Conservation (phyloP, 2,797 vertebrate species). For the Bovichtus diacanthus region DNA sequence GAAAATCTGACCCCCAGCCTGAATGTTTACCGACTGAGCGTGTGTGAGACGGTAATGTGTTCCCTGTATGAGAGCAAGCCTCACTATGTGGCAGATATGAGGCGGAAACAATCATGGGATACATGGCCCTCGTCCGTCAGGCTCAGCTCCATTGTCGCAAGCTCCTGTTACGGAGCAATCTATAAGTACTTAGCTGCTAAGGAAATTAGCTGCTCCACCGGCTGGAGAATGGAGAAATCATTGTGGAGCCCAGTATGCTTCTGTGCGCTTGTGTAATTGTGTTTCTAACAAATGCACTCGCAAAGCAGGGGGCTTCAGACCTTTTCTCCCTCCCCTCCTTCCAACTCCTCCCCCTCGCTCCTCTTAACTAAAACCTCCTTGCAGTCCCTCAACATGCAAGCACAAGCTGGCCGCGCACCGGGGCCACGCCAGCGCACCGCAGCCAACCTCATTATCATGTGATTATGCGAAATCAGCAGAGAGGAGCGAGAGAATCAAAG, state of each 20-base stretch:
- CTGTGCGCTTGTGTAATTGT: conserved; percentile 82
- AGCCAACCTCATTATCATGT: conserved; percentile 76
- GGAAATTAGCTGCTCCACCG: conserved; percentile 83
- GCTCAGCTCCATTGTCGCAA: conserved; percentile 36
- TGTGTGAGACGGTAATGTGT: conserved; percentile 20
- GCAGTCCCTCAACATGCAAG: conserved; percentile 38
- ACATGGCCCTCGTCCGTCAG: conserved; percentile 56
- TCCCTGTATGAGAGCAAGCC: conserved; percentile 33
- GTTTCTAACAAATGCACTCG: conserved; percentile 81
- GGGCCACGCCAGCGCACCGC: conserved; percentile 48
- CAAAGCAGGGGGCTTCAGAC: conserved; percentile 64
- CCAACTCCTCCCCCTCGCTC: conserved; percentile 36
- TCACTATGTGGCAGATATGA: conserved; percentile 53
- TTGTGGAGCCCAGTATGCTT: conserved; percentile 76
- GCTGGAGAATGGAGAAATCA: conserved; percentile 82
- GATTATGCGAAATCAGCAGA: conserved; percentile 81
- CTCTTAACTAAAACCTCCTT: conserved; percentile 44
- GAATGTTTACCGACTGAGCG: conserved; percentile 23
- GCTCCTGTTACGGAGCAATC: conserved; percentile 75
- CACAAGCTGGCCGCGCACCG: conserved; percentile 25
- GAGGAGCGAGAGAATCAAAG: conserved; percentile 77
- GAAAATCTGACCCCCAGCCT: background rate
- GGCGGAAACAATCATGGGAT: conserved; percentile 66
- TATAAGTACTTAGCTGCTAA: conserved; percentile 80
- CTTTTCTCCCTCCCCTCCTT: conserved; percentile 36